These are phyloP conservation scores for Agrypnia vestita DNA, from an alignment of 1,140 invertebrate genomes.

Conservation along the genomic window DNA sequence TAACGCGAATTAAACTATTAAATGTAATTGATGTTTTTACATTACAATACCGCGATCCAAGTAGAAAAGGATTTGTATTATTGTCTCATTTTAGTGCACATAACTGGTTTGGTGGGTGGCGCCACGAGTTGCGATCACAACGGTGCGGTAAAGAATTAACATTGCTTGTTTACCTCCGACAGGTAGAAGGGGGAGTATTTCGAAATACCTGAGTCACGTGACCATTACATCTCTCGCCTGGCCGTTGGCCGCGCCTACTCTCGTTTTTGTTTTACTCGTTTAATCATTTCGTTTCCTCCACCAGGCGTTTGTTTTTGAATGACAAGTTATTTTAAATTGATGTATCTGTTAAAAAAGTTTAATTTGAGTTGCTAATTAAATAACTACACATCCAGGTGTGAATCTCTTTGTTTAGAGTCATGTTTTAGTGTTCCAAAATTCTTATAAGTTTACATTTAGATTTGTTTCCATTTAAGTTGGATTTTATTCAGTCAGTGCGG, in stretches of 20 bases:
- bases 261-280: constrained; percentile 51
- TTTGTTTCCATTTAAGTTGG: background rate
- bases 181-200: constrained; percentile 54
- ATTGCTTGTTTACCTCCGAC: constrained; percentile 53
- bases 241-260: constrained; percentile 57
- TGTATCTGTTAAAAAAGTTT: background rate
- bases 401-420: constrained; percentile 24
- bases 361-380: background rate
- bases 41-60: too few species aligned
- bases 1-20: too few species aligned
- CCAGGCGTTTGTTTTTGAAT: constrained; percentile 25
- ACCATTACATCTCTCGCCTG: constrained; percentile 49
- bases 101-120: constrained; percentile 46
- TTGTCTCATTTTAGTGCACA: background rate
- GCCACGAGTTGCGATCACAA: background rate
- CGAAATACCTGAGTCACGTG: constrained; percentile 56
- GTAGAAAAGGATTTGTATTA: too few species aligned
- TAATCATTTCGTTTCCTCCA: constrained; percentile 18
- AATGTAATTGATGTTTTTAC: too few species aligned
- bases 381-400: constrained; percentile 11
- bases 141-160: constrained; percentile 24
- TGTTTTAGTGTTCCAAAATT: background rate
- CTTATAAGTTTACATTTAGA: constrained; percentile 45
- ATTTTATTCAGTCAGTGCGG: background rate
- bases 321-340: background rate